Evolutionary conservation across 2,888 invertebrate species (phyloP).

Genomic region (Sinentomon sp.): DNA sequence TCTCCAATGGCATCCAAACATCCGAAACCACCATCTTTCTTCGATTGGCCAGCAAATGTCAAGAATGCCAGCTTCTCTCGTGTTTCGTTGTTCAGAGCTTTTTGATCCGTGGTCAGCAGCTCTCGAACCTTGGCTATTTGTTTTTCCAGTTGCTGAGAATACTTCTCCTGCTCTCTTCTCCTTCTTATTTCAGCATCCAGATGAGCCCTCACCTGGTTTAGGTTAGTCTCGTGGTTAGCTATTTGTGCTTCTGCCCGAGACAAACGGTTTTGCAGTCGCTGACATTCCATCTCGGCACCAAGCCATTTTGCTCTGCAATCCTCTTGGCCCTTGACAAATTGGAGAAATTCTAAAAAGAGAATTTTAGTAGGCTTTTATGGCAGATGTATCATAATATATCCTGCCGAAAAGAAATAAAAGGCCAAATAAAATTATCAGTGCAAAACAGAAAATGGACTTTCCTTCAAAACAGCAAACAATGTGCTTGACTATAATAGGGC

Average conservation of each 20-base stretch:
- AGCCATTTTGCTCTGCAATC: constrained; percentile 39
- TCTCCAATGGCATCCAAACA: constrained; percentile 21
- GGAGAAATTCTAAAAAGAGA: constrained; percentile 33
- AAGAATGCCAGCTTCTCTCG: constrained; percentile 52
- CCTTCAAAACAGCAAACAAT: no score
- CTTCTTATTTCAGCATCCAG: constrained; percentile 50
- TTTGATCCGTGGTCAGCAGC: constrained; percentile 37
- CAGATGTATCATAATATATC: no score
- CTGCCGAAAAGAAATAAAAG: no score
- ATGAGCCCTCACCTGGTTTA: constrained; percentile 48
- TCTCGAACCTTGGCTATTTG: constrained; percentile 44
- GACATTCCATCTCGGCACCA: constrained; percentile 38
- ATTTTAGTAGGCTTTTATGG: no score
- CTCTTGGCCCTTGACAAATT: constrained; percentile 41
- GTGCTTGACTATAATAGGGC: no score
- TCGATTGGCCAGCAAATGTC: constrained; percentile 30
- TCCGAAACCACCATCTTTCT: constrained; percentile 19
- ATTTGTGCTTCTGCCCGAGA: constrained; percentile 41
- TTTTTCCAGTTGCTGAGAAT: constrained; percentile 28
- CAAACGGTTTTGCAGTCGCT: constrained; percentile 36
- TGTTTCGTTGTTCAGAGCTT: constrained; percentile 46
- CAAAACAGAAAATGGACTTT: no score
- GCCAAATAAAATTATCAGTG: no score
- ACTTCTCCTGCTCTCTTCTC: constrained; percentile 33
- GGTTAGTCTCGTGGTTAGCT: constrained; percentile 44